phyloP scores from a whole-genome alignment of 2,888 invertebrate species.

The Caenorhabditis panamensis region DNA sequence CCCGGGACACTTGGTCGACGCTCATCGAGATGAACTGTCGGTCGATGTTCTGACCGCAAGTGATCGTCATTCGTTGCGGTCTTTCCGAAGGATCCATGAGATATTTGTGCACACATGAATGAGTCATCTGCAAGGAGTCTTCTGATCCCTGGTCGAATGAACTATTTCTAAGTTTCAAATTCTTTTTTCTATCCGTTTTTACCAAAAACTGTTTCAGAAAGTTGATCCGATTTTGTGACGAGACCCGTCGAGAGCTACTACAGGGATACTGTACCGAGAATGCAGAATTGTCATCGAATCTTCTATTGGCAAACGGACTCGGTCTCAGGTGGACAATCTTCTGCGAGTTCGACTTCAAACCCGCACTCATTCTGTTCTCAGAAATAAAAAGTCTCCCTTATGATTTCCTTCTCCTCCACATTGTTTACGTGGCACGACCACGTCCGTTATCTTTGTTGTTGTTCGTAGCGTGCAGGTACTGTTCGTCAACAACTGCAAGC shows the following conservation, averaged over 20 bases:
- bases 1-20: conserved; percentile 30
- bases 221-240: no score
- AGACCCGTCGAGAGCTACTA: no score
- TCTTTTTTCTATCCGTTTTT: no score
- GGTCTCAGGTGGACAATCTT: conserved; percentile 15
- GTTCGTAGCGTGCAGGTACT: neutral
- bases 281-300: conserved; percentile 30
- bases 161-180: no score
- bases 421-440: conserved; percentile 11
- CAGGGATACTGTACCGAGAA: conserved; percentile 47
- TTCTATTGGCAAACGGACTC: conserved; percentile 18
- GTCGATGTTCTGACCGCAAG: conserved; percentile 23
- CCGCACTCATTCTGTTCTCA: conserved; percentile 16
- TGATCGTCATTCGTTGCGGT: conserved; percentile 30
- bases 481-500: conserved; percentile 35
- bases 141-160: no score
- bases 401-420: neutral
- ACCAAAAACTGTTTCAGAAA: no score
- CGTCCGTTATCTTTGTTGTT: conserved; percentile 3
- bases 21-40: conserved; percentile 22
- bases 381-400: no score
- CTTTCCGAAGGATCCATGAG: conserved; percentile 5
- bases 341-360: conserved; percentile 28
- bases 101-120: conserved; percentile 33
- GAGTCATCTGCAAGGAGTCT: conserved; percentile 29